phyloP scores from a whole-genome alignment of 2,797 vertebrate species.

The Tympanoctomys barrerae region DNA sequence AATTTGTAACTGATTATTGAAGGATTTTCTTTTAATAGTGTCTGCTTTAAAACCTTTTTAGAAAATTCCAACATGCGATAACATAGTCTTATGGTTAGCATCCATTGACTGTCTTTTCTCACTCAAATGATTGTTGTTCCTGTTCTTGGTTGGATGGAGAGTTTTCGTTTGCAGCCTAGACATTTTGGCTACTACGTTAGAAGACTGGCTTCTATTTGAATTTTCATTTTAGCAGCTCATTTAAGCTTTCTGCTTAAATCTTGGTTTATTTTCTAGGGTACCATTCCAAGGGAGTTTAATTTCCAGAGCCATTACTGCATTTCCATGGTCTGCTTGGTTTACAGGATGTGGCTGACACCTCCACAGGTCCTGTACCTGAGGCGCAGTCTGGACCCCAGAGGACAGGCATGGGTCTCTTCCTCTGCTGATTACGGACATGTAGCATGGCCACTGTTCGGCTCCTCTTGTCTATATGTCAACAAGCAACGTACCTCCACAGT shows the following conservation, averaged over 20 bases:
- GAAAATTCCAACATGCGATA: neutral
- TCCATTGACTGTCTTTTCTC: neutral
- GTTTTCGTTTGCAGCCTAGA: neutral
- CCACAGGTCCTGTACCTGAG: neutral
- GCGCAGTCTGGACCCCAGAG: neutral
- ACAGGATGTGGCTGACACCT: neutral
- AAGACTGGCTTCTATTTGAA: neutral
- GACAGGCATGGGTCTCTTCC: neutral
- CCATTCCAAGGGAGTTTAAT: neutral
- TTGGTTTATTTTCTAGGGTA: neutral
- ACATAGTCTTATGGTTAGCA: neutral
- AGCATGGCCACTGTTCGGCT: neutral
- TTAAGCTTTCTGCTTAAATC: neutral
- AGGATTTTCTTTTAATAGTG: neutral
- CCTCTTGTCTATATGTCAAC: neutral
- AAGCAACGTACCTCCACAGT: neutral
- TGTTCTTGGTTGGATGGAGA: neutral
- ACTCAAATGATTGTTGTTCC: neutral
- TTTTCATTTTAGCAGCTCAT: neutral
- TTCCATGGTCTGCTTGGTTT: neutral
- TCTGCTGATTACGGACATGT: neutral
- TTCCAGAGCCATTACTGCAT: neutral
- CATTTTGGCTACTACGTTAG: neutral
- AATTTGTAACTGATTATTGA: neutral
- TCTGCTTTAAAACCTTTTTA: neutral